These are phyloP conservation scores for Steromphala cineraria DNA, from an alignment of 2,888 invertebrate species.

Conservation along the genomic window DNA sequence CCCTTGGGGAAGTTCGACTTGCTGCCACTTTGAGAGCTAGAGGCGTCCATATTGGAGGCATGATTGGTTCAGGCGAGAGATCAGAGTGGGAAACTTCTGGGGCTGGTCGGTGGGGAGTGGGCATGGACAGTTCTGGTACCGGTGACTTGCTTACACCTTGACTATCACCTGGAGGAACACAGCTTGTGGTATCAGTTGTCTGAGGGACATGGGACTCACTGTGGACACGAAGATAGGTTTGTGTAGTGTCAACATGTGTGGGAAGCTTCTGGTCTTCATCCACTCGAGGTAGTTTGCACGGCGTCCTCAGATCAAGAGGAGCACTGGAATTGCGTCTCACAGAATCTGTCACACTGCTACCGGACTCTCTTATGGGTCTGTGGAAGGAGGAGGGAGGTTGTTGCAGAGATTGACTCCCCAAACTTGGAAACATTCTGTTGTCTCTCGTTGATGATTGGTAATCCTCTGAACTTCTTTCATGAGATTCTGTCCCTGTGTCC, in stretches of 20 bases:
- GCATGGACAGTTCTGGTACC: background rate
- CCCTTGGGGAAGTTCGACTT: background rate
- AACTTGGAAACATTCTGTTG: too few species aligned
- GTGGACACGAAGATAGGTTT: background rate
- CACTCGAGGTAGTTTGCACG: background rate
- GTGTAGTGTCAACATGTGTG: background rate
- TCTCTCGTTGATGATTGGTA: too few species aligned
- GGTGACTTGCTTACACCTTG: too few species aligned
- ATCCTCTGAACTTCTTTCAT: too few species aligned
- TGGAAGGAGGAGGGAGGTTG: background rate
- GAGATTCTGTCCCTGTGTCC: background rate
- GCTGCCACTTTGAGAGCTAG: conserved; percentile 29
- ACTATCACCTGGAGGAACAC: too few species aligned
- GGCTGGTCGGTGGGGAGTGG: background rate
- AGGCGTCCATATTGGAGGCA: conserved; percentile 37
- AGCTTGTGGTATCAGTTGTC: background rate
- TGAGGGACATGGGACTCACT: background rate
- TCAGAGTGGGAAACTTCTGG: background rate
- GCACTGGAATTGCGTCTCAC: background rate
- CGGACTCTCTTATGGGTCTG: too few species aligned
- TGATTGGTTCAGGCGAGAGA: conserved; percentile 1
- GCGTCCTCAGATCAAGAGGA: background rate
- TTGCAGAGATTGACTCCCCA: background rate
- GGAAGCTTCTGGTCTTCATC: background rate
- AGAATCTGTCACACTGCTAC: background rate